Percentiles rank a stretch among this genome's conserved stretches.
phyloP scores from a whole-genome alignment of 2,113 vertebrate genomes.

The Pluvialis apricaria region DNA sequence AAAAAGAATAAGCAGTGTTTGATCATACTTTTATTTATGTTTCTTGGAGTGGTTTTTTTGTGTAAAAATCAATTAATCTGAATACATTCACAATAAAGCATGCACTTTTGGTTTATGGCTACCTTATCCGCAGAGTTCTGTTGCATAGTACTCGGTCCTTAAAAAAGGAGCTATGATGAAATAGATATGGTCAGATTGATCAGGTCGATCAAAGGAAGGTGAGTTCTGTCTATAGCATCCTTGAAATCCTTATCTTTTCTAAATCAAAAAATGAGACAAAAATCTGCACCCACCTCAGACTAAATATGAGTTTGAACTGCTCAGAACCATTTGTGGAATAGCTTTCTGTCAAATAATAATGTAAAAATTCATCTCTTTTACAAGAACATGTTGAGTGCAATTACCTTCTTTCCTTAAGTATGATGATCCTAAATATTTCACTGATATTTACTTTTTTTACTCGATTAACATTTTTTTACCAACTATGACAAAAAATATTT shows the following conservation, averaged over 20 bases:
- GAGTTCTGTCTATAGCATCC: neutral
- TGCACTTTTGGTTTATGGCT: neutral
- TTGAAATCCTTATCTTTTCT: neutral
- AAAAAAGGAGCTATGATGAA: neutral
- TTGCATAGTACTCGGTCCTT: accelerated
- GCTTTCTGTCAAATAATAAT: neutral
- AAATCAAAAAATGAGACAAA: neutral
- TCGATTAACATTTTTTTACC: neutral
- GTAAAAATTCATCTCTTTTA: neutral
- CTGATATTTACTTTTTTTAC: neutral
- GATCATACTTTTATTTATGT: neutral
- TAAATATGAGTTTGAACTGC: neutral
- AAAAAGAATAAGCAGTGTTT: neutral
- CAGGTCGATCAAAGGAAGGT: accelerated
- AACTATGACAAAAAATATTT: neutral
- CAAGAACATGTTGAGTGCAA: neutral
- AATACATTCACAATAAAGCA: neutral
- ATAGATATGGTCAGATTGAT: neutral
- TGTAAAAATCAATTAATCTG: neutral
- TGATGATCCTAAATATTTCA: neutral
- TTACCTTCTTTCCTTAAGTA: neutral
- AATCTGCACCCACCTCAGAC: neutral
- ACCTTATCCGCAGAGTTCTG: neutral
- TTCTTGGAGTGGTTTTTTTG: neutral
- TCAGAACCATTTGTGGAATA: neutral